phyloP scores from a whole-genome alignment of 2,888 invertebrate species.

The Andrena trimmerana region DNA sequence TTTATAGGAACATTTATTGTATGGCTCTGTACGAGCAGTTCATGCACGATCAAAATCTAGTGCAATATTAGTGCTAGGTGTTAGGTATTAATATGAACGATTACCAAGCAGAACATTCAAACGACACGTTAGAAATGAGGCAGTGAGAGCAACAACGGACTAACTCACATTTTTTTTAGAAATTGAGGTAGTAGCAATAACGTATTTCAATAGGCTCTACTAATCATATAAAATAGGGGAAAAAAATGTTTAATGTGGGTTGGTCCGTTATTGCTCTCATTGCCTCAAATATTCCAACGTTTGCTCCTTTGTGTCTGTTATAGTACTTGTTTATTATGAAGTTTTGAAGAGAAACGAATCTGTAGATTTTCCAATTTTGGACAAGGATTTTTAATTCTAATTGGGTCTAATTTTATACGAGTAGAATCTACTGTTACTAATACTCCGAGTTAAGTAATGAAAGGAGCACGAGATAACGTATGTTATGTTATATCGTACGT shows the following conservation, averaged over 20 bases:
- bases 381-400: background rate
- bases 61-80: conserved; percentile 10
- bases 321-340: background rate
- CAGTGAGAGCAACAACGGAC: too few relatives aligned
- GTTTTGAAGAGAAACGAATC: background rate
- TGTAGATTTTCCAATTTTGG: background rate
- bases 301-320: background rate
- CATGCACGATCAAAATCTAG: conserved; percentile 32
- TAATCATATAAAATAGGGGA: too few relatives aligned
- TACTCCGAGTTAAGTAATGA: background rate
- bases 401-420: background rate
- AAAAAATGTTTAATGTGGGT: too few relatives aligned
- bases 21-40: background rate
- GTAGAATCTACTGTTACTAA: background rate
- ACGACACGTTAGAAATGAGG: background rate
- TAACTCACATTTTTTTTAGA: too few relatives aligned
- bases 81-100: conserved; percentile 29
- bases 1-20: background rate
- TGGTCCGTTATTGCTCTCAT: too few relatives aligned
- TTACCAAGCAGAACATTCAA: conserved; percentile 1
- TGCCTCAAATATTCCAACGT: background rate
- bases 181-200: too few relatives aligned
- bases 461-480: background rate
- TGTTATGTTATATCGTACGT: background rate
- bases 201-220: too few relatives aligned